Conservation (phyloP, 2,888 invertebrate genomes). For the Euclidia mi region DNA sequence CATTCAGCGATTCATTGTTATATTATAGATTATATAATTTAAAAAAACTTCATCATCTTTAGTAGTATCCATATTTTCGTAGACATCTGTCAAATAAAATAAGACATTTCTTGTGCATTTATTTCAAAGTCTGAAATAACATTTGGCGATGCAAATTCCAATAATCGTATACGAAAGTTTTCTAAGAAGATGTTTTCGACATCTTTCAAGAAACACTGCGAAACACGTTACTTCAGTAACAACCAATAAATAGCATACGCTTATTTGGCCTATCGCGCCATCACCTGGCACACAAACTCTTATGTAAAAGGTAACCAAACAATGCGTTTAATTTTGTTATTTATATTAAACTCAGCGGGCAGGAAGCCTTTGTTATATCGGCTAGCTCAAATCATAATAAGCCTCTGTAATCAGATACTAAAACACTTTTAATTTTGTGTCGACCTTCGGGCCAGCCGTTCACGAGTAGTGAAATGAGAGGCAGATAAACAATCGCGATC, state of each 20-base stretch:
- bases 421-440: conserved; percentile 87
- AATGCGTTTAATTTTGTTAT: conserved; percentile 57
- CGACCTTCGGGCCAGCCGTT: conserved; percentile 87
- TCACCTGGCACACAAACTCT: conserved; percentile 34
- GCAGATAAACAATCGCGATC: conserved; percentile 85
- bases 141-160: not conserved
- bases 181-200: not conserved
- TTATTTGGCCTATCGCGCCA: conserved; percentile 33
- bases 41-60: no score
- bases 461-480: conserved; percentile 86
- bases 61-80: no score
- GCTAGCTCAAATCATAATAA: conserved; percentile 77
- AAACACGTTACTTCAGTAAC: conserved; percentile 2
- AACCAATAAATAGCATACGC: conserved; percentile 11
- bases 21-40: no score
- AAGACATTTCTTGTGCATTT: no score
- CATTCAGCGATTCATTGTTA: no score
- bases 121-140: no score
- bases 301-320: conserved; percentile 48
- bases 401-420: conserved; percentile 85
- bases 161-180: not conserved
- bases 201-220: not conserved
- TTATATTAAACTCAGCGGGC: conserved; percentile 61
- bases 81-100: no score
- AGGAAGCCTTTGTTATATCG: conserved; percentile 75